Evolutionary conservation across 2,888 invertebrate genomes (phyloP).

Genomic region (Bruchidius siliquastri): DNA sequence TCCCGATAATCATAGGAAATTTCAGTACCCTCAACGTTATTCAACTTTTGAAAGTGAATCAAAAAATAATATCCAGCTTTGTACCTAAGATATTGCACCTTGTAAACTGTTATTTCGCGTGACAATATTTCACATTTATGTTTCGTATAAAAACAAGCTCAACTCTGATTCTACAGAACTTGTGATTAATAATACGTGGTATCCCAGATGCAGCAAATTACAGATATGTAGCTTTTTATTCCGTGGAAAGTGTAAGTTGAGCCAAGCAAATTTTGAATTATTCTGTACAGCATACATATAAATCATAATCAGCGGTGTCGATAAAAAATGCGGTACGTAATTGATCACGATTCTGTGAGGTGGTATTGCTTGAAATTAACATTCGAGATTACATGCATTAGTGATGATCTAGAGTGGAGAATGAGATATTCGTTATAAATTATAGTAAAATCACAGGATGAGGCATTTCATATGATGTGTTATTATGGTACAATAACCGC

Average conservation of each 20-base stretch:
- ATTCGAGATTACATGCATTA: background rate
- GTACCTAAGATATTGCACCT: no score
- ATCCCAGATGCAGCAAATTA: background rate
- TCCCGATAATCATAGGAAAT: no score
- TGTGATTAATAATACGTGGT: background rate
- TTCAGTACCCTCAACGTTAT: no score
- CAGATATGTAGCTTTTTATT: background rate
- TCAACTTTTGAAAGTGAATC: no score
- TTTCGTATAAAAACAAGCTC: no score
- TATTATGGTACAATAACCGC: background rate
- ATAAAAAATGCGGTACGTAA: background rate
- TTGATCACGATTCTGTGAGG: background rate
- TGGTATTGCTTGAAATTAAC: background rate
- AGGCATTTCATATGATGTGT: background rate
- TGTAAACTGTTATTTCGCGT: no score
- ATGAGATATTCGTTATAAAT: background rate
- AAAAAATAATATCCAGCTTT: no score
- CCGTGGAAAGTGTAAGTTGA: background rate
- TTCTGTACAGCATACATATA: background rate
- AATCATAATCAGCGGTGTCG: background rate
- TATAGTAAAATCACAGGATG: background rate
- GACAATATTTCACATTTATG: no score
- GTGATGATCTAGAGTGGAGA: background rate
- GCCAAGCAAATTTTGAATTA: background rate
- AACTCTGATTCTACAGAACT: no score